Base-by-base conservation (phyloP, 2,797 vertebrate genomes). In the Chloroceryle inda region DNA sequence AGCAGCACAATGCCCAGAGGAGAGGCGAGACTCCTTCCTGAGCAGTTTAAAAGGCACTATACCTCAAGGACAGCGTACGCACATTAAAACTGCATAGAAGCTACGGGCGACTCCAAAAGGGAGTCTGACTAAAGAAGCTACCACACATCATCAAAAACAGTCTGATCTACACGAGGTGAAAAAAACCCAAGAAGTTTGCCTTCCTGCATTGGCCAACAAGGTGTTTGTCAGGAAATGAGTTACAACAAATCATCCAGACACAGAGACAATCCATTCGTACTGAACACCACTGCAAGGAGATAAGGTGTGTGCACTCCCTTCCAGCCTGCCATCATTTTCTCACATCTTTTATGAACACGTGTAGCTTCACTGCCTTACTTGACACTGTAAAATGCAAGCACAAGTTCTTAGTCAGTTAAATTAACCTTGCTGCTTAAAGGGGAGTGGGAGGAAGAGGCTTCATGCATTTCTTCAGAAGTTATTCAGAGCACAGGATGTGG, bases 201-300 rank as follows among this genome's bases (percentile, higher is more conserved):
- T 63, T 74, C 62, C 44, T 69, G 18, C 55, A 47, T n/a, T 85
- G 68, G 26, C 68, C 85, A 89, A 37, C 42, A 58, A 37, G 11
- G 40, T 64, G 56, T 47, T 69, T 69, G 19, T 80, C 50, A 71
- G 55, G 29, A n/a, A 85, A 80, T 29, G 7, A 69, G 44, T 52
- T 52, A 2, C 9, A 69, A 79, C 47, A 76, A 53, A 35, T 23
- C 56, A 52, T 14, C 49, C 55, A 52, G 50, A 31, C 58, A 53
- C 26, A 77, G 35, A 27, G 45, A 53, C 26, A 77, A 40, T 26
- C 17, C 0, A 0, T 13, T 45, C 1, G 0, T 56, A 67, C 7
- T 55, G 37, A 88, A 58, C 31, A 23, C 42, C 56, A 52, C 44
- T 44, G 45, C 40, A 61, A 62, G 29, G 84, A 91, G 26, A 47